Conservation (phyloP, 1,140 invertebrate genomes). For the Zaprionus ornatus region DNA sequence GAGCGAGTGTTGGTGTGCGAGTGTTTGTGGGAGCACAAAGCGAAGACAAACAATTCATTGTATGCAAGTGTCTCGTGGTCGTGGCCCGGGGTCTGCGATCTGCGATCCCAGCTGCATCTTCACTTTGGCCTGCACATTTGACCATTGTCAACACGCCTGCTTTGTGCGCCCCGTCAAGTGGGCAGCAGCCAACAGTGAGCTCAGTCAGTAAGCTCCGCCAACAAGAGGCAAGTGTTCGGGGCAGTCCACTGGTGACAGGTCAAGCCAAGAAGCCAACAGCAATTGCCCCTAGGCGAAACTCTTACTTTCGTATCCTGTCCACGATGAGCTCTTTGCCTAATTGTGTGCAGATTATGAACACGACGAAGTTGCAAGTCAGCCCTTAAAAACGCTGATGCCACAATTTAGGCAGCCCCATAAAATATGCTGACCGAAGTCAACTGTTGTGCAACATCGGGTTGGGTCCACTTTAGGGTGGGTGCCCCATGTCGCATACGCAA, state of each 20-base stretch:
- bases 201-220: background rate
- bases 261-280: conserved; percentile 34
- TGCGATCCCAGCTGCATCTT: conserved; percentile 71
- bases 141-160: conserved; percentile 77
- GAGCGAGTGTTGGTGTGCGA: conserved; percentile 36
- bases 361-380: conserved; percentile 66
- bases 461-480: background rate
- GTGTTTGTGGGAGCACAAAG: conserved; percentile 33
- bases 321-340: conserved; percentile 25
- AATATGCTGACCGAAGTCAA: background rate
- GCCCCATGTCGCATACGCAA: background rate
- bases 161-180: conserved; percentile 38
- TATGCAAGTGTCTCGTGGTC: conserved; percentile 55
- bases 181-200: conserved; percentile 21
- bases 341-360: conserved; percentile 44
- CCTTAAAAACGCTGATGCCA: conserved; percentile 68
- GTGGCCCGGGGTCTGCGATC: conserved; percentile 27
- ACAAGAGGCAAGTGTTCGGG: conserved; percentile 45
- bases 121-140: conserved; percentile 73
- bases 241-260: conserved; percentile 60
- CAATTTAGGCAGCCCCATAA: conserved; percentile 19
- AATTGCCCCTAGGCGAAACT: conserved; percentile 52
- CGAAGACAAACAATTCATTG: conserved; percentile 68
- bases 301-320: conserved; percentile 62
- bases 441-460: background rate